These are phyloP conservation scores for Gasteruption jaculator DNA, from an alignment of 2,888 invertebrate genomes.

Conservation along the genomic window DNA sequence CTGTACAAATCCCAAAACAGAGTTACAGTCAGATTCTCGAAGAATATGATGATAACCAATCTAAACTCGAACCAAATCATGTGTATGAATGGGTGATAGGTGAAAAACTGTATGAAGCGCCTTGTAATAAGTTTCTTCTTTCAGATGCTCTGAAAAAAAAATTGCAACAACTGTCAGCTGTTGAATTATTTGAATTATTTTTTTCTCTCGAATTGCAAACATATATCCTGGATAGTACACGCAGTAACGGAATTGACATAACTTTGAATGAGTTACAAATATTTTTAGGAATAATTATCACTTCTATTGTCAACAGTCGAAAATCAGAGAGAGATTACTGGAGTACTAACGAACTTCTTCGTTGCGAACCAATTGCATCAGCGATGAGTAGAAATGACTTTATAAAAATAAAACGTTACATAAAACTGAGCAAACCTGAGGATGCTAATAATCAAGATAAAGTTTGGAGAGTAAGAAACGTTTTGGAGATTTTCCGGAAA, in stretches of 20 bases:
- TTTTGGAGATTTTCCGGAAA: background rate
- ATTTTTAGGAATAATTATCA: background rate
- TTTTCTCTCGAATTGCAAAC: background rate
- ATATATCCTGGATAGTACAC: background rate
- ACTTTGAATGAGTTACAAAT: background rate
- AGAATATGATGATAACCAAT: background rate
- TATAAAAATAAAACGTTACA: background rate
- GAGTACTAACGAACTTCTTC: background rate
- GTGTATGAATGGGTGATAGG: background rate
- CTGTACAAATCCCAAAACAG: background rate
- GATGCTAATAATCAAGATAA: background rate
- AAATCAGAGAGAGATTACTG: slow-evolving; percentile 1
- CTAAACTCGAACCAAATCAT: background rate
- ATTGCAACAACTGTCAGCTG: background rate
- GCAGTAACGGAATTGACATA: background rate
- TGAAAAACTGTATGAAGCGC: background rate
- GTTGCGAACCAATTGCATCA: background rate
- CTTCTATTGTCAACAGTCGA: background rate
- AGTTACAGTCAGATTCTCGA: background rate
- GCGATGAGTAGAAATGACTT: background rate
- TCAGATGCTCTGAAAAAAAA: background rate
- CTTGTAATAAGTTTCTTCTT: background rate
- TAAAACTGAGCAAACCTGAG: slow-evolving; percentile 2
- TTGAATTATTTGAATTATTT: background rate
- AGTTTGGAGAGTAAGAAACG: background rate